Conservation (phyloP, 2,888 invertebrate genomes). For the Andricus quercusramuli region DNA sequence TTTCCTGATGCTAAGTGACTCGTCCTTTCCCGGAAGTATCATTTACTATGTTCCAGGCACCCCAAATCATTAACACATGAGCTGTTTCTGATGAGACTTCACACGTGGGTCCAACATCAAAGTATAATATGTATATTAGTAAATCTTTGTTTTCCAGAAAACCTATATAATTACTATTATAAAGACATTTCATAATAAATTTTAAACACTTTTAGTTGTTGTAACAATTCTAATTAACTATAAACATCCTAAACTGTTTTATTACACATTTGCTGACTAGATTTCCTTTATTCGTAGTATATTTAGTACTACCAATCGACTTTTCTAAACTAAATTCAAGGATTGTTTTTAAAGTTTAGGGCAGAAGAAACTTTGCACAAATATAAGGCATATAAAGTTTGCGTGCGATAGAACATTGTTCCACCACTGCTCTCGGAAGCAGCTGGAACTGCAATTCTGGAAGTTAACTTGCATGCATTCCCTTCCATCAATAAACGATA, state of each 20-base stretch:
- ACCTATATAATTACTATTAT: too few species aligned
- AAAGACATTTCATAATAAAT: too few species aligned
- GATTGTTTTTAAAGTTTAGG: neutral
- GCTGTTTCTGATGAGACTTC: neutral
- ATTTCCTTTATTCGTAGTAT: too few species aligned
- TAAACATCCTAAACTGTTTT: too few species aligned
- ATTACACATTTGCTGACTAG: too few species aligned
- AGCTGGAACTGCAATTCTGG: constrained; percentile 54
- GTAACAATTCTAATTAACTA: too few species aligned
- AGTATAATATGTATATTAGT: neutral
- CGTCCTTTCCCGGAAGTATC: neutral
- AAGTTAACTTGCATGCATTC: constrained; percentile 53
- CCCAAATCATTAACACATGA: neutral
- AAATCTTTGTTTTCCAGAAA: neutral
- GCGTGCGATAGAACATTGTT: constrained; percentile 24
- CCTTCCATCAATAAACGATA: constrained; percentile 62
- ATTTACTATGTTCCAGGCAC: neutral
- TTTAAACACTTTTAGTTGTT: too few species aligned
- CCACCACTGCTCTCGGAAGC: constrained; percentile 18
- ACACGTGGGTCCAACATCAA: neutral
- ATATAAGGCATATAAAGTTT: constrained; percentile 8
- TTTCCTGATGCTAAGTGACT: neutral
- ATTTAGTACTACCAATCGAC: neutral
- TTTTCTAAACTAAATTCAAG: neutral
- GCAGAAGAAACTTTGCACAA: constrained; percentile 9